These are phyloP conservation scores for Notechis scutatus DNA, from an alignment of 2,113 vertebrate species.

Conservation along the genomic window DNA sequence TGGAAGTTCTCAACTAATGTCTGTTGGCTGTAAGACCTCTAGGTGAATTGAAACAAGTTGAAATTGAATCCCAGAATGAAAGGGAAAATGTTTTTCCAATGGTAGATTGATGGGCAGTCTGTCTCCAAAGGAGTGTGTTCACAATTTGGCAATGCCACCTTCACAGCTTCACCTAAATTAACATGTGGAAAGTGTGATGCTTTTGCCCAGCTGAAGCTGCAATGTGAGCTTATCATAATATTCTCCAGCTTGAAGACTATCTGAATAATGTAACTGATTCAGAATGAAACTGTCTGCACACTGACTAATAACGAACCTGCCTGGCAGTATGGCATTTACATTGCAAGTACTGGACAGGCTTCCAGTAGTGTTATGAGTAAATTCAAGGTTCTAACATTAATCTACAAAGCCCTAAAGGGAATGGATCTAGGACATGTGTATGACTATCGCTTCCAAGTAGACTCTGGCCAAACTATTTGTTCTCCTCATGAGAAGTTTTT, in stretches of 20 bases:
- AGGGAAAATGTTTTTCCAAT: neutral
- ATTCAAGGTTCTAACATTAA: too few relatives aligned
- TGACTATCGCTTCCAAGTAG: too few relatives aligned
- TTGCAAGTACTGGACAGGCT: too few relatives aligned
- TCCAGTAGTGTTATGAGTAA: too few relatives aligned
- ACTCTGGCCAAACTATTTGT: too few relatives aligned
- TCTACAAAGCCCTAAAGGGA: too few relatives aligned
- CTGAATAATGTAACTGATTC: neutral
- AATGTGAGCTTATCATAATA: neutral
- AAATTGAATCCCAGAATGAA: neutral
- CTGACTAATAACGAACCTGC: too few relatives aligned
- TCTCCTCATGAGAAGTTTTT: too few relatives aligned
- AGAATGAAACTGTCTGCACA: too few relatives aligned
- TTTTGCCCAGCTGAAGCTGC: neutral
- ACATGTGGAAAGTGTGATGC: neutral
- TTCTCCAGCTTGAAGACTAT: neutral
- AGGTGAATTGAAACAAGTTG: neutral
- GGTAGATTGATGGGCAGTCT: neutral
- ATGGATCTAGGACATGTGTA: too few relatives aligned
- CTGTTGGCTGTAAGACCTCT: neutral
- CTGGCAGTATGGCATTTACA: too few relatives aligned
- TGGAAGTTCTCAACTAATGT: neutral
- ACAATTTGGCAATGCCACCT: neutral
- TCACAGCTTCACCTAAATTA: neutral
- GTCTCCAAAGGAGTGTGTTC: neutral